Percentiles rank a stretch among this genome's conserved stretches.
phyloP scores from a whole-genome alignment of 2,113 vertebrate species.

The Corapipo altera region DNA sequence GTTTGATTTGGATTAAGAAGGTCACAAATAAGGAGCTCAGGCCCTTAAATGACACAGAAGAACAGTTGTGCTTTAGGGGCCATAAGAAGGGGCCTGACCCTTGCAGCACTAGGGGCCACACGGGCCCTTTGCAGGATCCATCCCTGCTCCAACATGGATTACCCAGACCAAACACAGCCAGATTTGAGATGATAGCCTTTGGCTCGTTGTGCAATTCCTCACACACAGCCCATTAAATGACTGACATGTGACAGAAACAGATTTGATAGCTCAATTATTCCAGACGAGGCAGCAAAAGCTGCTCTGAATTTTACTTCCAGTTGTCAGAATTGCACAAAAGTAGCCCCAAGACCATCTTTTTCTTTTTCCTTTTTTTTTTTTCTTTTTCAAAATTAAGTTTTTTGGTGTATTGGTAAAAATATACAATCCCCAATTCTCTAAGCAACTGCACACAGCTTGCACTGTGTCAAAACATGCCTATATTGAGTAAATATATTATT shows the following conservation, averaged over 20 bases:
- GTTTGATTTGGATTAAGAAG: not conserved
- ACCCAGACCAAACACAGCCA: not conserved
- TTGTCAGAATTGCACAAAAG: not conserved
- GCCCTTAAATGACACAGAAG: not conserved
- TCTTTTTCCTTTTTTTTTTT: not conserved
- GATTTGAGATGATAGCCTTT: not conserved
- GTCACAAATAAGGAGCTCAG: not conserved
- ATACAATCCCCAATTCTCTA: constrained; percentile 6
- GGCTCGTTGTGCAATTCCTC: not conserved
- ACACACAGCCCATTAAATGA: constrained; percentile 30
- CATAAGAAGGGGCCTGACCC: not conserved
- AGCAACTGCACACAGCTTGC: constrained; percentile 54
- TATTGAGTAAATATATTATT: constrained; percentile 56
- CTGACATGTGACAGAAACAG: constrained; percentile 57
- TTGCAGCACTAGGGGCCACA: not conserved
- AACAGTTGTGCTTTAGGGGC: not conserved
- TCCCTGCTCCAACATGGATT: not conserved
- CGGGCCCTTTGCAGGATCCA: not conserved
- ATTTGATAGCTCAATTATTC: constrained; percentile 50
- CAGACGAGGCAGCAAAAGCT: not conserved
- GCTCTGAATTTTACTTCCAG: constrained; percentile 4
- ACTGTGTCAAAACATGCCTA: constrained; percentile 60
- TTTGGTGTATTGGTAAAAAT: constrained; percentile 2
- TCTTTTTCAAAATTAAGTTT: not conserved
- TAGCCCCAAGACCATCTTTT: not conserved